These are phyloP conservation scores for Lordiphosa mommai DNA, from an alignment of 1,140 invertebrate genomes.

Conservation along the genomic window DNA sequence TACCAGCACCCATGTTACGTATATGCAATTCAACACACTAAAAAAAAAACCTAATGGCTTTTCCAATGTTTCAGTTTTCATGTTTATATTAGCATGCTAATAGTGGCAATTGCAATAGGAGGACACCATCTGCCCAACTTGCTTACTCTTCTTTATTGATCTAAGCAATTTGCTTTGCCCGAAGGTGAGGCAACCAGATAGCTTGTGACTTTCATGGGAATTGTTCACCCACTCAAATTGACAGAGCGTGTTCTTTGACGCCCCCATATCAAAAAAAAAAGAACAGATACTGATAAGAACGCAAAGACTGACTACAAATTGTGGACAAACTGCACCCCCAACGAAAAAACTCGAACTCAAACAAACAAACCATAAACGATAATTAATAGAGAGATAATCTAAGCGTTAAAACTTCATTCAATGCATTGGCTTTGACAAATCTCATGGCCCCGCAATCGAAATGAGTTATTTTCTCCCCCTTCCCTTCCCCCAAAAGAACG, in stretches of 20 bases:
- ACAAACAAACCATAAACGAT: conserved; percentile 75
- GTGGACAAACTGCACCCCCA: conserved; percentile 38
- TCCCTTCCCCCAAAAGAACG: conserved; percentile 49
- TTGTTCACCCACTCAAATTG: conserved; percentile 17
- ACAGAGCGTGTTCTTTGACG: conserved; percentile 45
- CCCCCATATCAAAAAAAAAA: conserved; percentile 17
- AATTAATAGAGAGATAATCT: conserved; percentile 77
- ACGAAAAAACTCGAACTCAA: conserved; percentile 19
- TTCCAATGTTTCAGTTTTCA: conserved; percentile 75
- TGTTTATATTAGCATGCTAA: conserved; percentile 76
- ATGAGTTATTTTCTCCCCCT: conserved; percentile 77
- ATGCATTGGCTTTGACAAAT: conserved; percentile 47
- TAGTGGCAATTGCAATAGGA: conserved; percentile 45
- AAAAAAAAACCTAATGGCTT: conserved; percentile 55
- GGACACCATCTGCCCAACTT: neutral
- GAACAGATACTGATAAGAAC: conserved; percentile 36
- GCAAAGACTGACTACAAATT: conserved; percentile 25
- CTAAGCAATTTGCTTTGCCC: conserved; percentile 42
- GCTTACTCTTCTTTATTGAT: conserved; percentile 23
- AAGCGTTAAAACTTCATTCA: conserved; percentile 42
- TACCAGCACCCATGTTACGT: too few species aligned
- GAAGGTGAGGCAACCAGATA: neutral
- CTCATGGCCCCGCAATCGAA: conserved; percentile 52
- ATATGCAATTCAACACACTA: too few species aligned
- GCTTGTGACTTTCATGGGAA: conserved; percentile 53